Conservation (phyloP, 2,888 invertebrate species). For the Congeria kusceri region DNA sequence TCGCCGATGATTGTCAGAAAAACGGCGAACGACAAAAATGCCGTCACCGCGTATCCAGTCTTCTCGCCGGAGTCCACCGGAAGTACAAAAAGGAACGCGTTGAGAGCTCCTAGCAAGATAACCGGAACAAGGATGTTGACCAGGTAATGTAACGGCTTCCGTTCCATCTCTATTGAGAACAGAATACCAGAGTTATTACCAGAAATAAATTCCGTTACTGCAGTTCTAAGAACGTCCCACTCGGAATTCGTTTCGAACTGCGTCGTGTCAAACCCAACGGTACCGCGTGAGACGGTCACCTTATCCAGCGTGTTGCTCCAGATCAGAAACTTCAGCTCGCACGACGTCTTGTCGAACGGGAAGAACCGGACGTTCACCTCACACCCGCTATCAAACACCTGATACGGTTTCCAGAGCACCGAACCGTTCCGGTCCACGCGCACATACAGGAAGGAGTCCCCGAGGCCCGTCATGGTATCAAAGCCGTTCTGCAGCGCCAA, state of each 20-base stretch:
- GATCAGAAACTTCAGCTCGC: constrained; percentile 57
- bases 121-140: constrained; percentile 64
- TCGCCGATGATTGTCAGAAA: constrained; percentile 67
- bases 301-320: constrained; percentile 54
- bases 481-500: constrained; percentile 63
- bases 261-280: constrained; percentile 42
- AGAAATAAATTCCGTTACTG: constrained; percentile 24
- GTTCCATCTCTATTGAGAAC: constrained; percentile 55
- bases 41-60: constrained; percentile 61
- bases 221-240: constrained; percentile 54
- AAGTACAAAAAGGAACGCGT: constrained; percentile 62
- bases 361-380: constrained; percentile 60
- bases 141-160: constrained; percentile 65
- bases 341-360: constrained; percentile 64
- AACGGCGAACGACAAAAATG: constrained; percentile 66
- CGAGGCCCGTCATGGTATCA: constrained; percentile 55
- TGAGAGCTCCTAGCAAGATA: constrained; percentile 56
- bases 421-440: constrained; percentile 42
- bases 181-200: constrained; percentile 47
- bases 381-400: constrained; percentile 64
- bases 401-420: constrained; percentile 60
- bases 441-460: constrained; percentile 53
- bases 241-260: constrained; percentile 56
- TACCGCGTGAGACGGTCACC: constrained; percentile 41
- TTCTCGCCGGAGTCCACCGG: constrained; percentile 66